phyloP scores from a whole-genome alignment of 2,113 vertebrate genomes.

The Marmota monax region DNA sequence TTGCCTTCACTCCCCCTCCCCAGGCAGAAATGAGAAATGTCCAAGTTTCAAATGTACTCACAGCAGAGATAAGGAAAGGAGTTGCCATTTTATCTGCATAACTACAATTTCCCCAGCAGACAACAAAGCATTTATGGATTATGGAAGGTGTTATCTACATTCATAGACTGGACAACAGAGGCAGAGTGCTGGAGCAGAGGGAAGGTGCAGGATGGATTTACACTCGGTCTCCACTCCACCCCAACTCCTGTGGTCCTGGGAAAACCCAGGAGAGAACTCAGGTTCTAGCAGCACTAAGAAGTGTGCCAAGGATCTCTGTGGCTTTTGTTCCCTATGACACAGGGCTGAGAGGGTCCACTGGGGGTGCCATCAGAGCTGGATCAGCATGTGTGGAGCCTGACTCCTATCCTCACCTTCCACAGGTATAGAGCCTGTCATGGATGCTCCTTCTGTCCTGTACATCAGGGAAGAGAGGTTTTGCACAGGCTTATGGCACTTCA shows the following conservation, averaged over 20 bases:
- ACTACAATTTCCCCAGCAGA: neutral
- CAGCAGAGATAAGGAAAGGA: neutral
- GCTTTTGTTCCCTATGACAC: neutral
- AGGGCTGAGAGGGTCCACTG: neutral
- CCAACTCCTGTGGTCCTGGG: neutral
- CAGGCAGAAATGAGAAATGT: neutral
- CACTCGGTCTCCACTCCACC: neutral
- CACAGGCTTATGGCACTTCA: neutral
- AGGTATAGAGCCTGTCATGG: neutral
- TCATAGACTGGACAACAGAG: too few relatives aligned
- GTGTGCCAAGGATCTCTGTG: neutral
- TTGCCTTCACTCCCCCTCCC: neutral
- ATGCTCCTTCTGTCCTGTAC: neutral
- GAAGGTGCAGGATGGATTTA: neutral
- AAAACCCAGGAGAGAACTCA: neutral
- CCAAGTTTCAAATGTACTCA: neutral
- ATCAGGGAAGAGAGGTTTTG: neutral
- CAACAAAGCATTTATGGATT: neutral
- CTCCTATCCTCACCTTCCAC: neutral
- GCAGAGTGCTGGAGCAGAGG: too few relatives aligned
- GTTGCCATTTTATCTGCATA: neutral
- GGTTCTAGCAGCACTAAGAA: neutral
- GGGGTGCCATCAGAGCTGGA: too few relatives aligned
- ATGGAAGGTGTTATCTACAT: neutral
- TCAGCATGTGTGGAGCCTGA: accelerated